These are phyloP conservation scores for Drosophila borborema DNA, from an alignment of 2,888 invertebrate species.

Conservation along the genomic window DNA sequence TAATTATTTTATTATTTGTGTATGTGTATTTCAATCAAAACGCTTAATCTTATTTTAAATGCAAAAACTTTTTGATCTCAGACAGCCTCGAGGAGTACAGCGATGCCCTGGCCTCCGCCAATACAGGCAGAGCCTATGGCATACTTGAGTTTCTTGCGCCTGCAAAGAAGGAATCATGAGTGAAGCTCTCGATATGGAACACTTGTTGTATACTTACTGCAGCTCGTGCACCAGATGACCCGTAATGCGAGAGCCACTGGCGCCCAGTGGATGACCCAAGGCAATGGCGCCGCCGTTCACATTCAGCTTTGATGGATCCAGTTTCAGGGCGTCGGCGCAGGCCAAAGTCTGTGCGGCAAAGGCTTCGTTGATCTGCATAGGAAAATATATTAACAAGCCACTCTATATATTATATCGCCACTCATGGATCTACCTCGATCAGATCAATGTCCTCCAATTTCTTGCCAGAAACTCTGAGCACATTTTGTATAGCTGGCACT, in stretches of 20 bases:
- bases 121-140: conserved; percentile 99
- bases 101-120: conserved; percentile 99
- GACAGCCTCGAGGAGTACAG: conserved; percentile 92
- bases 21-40: conserved; percentile 37
- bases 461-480: conserved; percentile 92
- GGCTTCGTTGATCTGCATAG: conserved; percentile 96
- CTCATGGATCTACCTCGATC: conserved; percentile 89
- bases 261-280: conserved; percentile 98
- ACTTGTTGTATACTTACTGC: conserved; percentile 86
- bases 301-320: conserved; percentile 95
- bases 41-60: conserved; percentile 54
- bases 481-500: conserved; percentile 95
- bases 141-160: conserved; percentile 93
- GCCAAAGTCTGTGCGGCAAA: conserved; percentile 98
- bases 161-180: conserved; percentile 77
- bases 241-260: conserved; percentile 96
- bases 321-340: conserved; percentile 94
- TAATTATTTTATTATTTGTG: conserved; percentile 21
- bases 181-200: not conserved
- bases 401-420: not conserved
- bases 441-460: conserved; percentile 95
- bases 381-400: not conserved
- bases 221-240: conserved; percentile 96
- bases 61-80: conserved; percentile 51
- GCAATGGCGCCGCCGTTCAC: conserved; percentile 98